A percentile compares a stretch with the other conserved stretches of the same genome.
These are phyloP conservation scores for Notolepis coatsorum DNA, from an alignment of 2,797 vertebrate species.

Conservation along the genomic window DNA sequence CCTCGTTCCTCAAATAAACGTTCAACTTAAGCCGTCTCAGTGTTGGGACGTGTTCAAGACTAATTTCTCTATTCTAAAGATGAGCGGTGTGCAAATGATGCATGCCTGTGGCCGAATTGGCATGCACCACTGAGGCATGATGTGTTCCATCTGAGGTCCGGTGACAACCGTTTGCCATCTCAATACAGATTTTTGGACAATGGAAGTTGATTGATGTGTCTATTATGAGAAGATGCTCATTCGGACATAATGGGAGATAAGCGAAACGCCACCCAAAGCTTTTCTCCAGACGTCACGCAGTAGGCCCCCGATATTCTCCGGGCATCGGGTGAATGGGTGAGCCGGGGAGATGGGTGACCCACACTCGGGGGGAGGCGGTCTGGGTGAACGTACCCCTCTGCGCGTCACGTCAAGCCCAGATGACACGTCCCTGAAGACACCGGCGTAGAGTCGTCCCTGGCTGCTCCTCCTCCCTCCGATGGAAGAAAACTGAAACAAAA, in stretches of 20 bases:
- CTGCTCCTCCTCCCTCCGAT: slow-evolving; percentile 21
- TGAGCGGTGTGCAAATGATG: slow-evolving; percentile 62
- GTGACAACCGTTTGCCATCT: not conserved
- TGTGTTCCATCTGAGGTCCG: not conserved
- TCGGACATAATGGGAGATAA: slow-evolving; percentile 20
- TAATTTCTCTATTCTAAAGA: no score
- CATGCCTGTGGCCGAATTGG: slow-evolving; percentile 16
- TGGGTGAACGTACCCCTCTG: not conserved
- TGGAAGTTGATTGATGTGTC: slow-evolving; percentile 38
- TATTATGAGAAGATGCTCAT: slow-evolving; percentile 4
- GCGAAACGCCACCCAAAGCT: slow-evolving; percentile 3
- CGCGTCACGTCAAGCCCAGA: slow-evolving; percentile 17
- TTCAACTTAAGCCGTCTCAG: no score
- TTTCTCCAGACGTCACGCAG: slow-evolving; percentile 26
- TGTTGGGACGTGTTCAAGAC: no score
- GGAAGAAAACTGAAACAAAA: no score
- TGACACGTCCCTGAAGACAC: slow-evolving; percentile 24
- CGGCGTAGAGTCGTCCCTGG: slow-evolving; percentile 38
- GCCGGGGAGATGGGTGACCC: slow-evolving; percentile 14
- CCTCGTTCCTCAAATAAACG: no score
- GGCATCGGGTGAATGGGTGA: slow-evolving; percentile 28
- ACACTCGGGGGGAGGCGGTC: not conserved
- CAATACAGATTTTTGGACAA: slow-evolving; percentile 4
- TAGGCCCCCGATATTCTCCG: slow-evolving; percentile 13
- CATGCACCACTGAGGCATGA: slow-evolving; percentile 34